Evolutionary conservation across 1,140 invertebrate species (phyloP).

Genomic region (Luehdorfia chinensis): DNA sequence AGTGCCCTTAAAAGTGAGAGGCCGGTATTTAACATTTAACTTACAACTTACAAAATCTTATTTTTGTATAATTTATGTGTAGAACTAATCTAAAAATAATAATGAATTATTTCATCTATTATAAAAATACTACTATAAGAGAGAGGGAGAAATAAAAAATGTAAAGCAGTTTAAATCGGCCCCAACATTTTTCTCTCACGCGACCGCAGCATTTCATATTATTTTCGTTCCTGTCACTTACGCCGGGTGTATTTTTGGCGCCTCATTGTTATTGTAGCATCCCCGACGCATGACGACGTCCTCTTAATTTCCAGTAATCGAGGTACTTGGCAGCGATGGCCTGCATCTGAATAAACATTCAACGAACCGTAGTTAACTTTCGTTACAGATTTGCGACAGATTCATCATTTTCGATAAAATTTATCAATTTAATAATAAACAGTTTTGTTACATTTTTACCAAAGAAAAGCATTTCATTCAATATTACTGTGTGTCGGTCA

Average conservation of each 20-base stretch:
- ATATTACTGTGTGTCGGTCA: no score
- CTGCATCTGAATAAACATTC: constrained; percentile 72
- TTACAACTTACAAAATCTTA: no score
- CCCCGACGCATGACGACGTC: constrained; percentile 51
- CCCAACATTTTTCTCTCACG: constrained; percentile 27
- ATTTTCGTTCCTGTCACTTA: constrained; percentile 63
- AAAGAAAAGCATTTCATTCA: no score
- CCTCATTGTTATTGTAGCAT: constrained; percentile 67
- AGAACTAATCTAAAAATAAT: no score
- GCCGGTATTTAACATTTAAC: no score
- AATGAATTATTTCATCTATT: no score
- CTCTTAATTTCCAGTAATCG: constrained; percentile 74
- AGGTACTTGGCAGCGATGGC: constrained; percentile 56
- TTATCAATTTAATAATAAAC: no score
- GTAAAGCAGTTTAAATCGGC: neutral
- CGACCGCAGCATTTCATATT: constrained; percentile 31
- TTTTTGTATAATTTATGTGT: no score
- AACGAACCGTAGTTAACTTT: constrained; percentile 38
- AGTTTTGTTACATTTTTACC: no score
- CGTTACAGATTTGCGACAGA: constrained; percentile 21
- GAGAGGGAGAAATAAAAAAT: neutral
- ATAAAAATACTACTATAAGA: no score
- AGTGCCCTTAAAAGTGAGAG: no score
- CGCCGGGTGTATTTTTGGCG: constrained; percentile 54
- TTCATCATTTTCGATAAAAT: neutral